These are phyloP conservation scores for Meloidogyne chitwoodi DNA, from an alignment of 1,140 invertebrate species.

Conservation along the genomic window DNA sequence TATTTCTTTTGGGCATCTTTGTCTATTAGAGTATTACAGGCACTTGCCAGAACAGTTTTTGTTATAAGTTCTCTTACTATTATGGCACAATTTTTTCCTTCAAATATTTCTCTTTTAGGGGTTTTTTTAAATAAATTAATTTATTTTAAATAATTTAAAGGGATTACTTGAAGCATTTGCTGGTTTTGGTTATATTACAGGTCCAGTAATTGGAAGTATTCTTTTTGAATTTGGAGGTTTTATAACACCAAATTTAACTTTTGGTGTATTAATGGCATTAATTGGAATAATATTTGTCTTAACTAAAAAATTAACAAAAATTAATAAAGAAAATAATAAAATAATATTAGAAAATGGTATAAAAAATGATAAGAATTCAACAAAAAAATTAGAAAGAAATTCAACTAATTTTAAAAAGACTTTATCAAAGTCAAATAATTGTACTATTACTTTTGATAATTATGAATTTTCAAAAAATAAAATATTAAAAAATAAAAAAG, in stretches of 20 bases:
- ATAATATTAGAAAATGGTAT: not conserved
- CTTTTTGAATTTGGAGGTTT: slow-evolving; percentile 12
- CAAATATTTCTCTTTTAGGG: not conserved
- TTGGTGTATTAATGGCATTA: slow-evolving; percentile 15
- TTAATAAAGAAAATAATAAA: not conserved
- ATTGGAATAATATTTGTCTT: not conserved
- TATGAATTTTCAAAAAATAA: not conserved
- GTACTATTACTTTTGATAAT: no score
- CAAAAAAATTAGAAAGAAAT: not conserved
- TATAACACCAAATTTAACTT: slow-evolving; percentile 10
- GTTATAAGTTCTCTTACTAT: slow-evolving; percentile 4
- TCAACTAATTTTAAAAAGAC: not conserved
- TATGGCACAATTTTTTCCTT: slow-evolving; percentile 8
- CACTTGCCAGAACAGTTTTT: slow-evolving; percentile 13
- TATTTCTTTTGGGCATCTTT: slow-evolving; percentile 9
- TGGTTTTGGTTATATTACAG: slow-evolving; percentile 9
- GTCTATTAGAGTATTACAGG: slow-evolving; percentile 1
- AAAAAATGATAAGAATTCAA: not conserved
- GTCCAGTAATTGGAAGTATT: slow-evolving; percentile 2
- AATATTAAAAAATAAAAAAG: not conserved
- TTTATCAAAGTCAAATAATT: no score
- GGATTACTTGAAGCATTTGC: slow-evolving; percentile 13
- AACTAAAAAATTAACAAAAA: not conserved
- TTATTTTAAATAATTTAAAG: slow-evolving; percentile 4
- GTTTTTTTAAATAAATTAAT: slow-evolving; percentile 1